Evolutionary conservation across 2,888 invertebrate species (phyloP).

Genomic region (Galerucella nymphaeae): DNA sequence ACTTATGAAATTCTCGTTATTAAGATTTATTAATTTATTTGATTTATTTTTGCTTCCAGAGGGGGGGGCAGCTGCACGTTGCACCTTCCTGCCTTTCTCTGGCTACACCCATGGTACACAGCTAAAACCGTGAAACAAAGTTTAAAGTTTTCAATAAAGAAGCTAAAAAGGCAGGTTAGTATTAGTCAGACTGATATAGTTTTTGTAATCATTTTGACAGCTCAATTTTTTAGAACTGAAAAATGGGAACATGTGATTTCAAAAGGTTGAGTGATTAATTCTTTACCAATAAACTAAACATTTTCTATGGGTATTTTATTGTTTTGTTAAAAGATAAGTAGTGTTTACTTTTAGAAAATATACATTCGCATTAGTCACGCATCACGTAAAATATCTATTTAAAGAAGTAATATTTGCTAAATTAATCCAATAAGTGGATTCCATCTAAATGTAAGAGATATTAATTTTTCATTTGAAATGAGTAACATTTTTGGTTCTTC

Average conservation of each 20-base stretch:
- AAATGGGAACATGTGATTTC: neutral
- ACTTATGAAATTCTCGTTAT: too few relatives aligned
- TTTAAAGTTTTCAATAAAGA: neutral
- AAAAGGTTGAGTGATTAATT: neutral
- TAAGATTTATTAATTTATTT: too few relatives aligned
- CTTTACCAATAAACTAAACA: neutral
- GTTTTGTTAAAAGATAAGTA: neutral
- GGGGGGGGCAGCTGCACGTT: too few relatives aligned
- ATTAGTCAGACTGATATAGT: neutral
- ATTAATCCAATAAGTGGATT: neutral
- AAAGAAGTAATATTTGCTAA: neutral
- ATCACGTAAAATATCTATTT: slow-evolving; percentile 1
- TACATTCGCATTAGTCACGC: neutral
- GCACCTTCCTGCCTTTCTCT: too few relatives aligned
- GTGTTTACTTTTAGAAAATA: slow-evolving; percentile 1
- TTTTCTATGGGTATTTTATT: neutral
- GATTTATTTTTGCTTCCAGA: too few relatives aligned
- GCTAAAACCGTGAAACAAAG: too few relatives aligned
- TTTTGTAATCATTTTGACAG: neutral
- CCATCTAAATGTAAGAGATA: neutral
- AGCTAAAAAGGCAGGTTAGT: neutral
- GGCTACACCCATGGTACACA: too few relatives aligned
- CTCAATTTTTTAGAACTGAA: neutral
- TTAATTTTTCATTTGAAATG: neutral
- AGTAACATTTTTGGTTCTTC: neutral